Percentiles rank a stretch among this genome's conserved stretches.
Evolutionary conservation across 2,888 invertebrate species (phyloP).

Genomic region (Drepana falcataria): DNA sequence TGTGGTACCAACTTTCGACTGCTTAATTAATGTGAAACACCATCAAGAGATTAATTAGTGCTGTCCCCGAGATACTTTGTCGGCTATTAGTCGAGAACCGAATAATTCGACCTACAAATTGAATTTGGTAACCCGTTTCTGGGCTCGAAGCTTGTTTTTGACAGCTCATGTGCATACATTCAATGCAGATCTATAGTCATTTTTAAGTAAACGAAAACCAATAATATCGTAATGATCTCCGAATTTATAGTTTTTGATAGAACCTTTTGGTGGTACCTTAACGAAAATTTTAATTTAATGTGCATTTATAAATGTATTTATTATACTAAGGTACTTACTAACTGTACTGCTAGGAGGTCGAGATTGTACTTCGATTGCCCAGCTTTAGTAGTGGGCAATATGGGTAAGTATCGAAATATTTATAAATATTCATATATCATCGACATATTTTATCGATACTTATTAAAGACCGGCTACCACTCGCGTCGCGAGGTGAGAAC

Average conservation of each 20-base stretch:
- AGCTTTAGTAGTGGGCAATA: slow-evolving; percentile 26
- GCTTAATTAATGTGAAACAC: slow-evolving; percentile 63
- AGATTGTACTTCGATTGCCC: slow-evolving; percentile 11
- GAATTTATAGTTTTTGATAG: slow-evolving; percentile 34
- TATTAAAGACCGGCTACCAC: slow-evolving; percentile 78
- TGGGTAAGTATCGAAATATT: slow-evolving; percentile 65
- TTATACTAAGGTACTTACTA: slow-evolving; percentile 13
- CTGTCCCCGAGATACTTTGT: slow-evolving; percentile 64
- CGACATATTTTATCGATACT: slow-evolving; percentile 77
- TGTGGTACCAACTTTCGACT: slow-evolving; percentile 14
- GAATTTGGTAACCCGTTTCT: slow-evolving; percentile 56
- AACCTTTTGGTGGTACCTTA: slow-evolving; percentile 20
- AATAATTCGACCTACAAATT: slow-evolving; percentile 60
- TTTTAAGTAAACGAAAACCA: slow-evolving; percentile 44
- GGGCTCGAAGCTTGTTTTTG: slow-evolving; percentile 39
- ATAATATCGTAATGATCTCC: slow-evolving; percentile 39
- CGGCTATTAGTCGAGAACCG: slow-evolving; percentile 62
- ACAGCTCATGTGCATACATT: slow-evolving; percentile 38
- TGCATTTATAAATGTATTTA: slow-evolving; percentile 19
- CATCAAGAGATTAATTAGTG: slow-evolving; percentile 70
- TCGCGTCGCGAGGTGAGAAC: slow-evolving; percentile 78
- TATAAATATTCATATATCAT: slow-evolving; percentile 76
- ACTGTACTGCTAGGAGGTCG: slow-evolving; percentile 12
- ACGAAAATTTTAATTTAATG: slow-evolving; percentile 13
- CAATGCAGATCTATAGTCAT: slow-evolving; percentile 53